Evolutionary conservation across 2,888 invertebrate species (phyloP), one percentile per base, ranked within the genome.

Genomic region (Eledone cirrhosa): DNA sequence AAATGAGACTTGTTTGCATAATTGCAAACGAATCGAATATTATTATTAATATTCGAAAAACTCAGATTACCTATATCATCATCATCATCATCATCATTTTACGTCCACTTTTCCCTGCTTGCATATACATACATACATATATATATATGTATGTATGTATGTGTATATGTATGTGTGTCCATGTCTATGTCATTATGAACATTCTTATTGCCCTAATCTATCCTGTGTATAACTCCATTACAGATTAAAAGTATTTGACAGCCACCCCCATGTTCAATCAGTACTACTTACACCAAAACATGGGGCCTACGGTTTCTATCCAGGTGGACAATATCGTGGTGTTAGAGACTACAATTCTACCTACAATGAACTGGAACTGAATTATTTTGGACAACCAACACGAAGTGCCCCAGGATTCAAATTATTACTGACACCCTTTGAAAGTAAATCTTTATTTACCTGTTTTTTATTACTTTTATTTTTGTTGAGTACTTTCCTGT

Each of bases 201-300:
- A 16, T 63, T 11, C 27, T 24, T 63, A 53, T 3, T 22, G 19
- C 19, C n/a, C 19, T 19, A 67, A 29, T 7, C 0, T 13, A 27
- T 31, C 29, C 0, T 24, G 19, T 22, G 7, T 67, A 7, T 67
- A 0, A n/a, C 31, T 41, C n/a, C n/a, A n/a, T 75, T 75, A 0
- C 75, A 76, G 48, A 48, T 48, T 76, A 29, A n/a, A 76, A 48
- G 48, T 76, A 24, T 76, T 48, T 27, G 76, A 76, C 48, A 76
- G 27, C 27, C 24, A 14, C 16, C 48, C 76, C 4, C 24, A 76
- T 48, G 13, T 14, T 16, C 19, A 75, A 7, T 11, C 76, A 16
- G 2, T 48, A 19, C 48, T 47, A 0, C 29, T 48, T 19, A 76
- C 76, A 0, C 48, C 76, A 3, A 41, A 29, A 14, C 48, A 76